Base-by-base conservation (phyloP, 2,113 vertebrate species). In the Opisthocomus hoazin region DNA sequence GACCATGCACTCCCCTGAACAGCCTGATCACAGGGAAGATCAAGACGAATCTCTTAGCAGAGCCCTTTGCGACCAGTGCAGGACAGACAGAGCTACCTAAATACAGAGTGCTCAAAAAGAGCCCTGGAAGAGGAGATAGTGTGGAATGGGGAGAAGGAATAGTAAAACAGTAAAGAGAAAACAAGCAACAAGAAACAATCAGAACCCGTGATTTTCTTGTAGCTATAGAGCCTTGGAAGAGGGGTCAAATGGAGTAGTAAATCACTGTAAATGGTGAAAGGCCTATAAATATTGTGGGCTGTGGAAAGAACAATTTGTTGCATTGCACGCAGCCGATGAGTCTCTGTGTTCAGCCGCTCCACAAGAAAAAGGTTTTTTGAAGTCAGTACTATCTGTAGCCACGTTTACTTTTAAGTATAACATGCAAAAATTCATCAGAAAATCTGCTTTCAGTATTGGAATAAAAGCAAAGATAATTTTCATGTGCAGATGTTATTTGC, bases 251-350 rank as follows among this genome's bases (percentile, higher is more conserved):
- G 0, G 36, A 84, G 22, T 10, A 75, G 57, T 94, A 94, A 94
- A 96, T 89, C 87, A 87, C 63, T 77, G 63, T 43, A 84, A 94
- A 87, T 56, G 27, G 57, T 87, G 90, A 94, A 95, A 95, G 41
- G 66, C 61, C 80, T 87, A 76, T 76, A 92, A 90, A 93, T 82
- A 92, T 27, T 64, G 84, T 39, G 77, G 20, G 74, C 81, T 82
- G 64, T 79, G 45, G 77, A 93, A 89, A 93, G 65, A 91, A 82
- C 48, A 81, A 75, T 86, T 79, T 94, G 76, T 89, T 93, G 83
- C 73, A 56, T 75, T 78, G 60, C 60, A 92, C 86, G 88, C 22
- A 93, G 85, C 34, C 8, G 3, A 29, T 50, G 32, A 90, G 36
- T 51, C 71, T 74, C 84, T 69, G 11, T 5, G 27, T 73, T 61